Base-by-base conservation (phyloP, 1,140 invertebrate genomes). In the Drosophila erecta region DNA sequence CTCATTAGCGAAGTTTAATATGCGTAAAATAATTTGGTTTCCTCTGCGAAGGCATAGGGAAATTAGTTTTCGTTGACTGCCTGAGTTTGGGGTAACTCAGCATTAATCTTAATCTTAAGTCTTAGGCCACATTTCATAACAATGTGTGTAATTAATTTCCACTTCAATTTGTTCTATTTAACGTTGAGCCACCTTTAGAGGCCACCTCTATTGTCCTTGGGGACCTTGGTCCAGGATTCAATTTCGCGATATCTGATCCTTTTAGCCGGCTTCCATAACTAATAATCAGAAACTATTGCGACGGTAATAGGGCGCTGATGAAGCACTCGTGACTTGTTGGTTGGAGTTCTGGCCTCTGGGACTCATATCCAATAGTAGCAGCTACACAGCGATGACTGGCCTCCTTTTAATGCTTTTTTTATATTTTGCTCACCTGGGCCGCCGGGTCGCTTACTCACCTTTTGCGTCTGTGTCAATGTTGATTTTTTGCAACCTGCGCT, bases 401-500 rank as follows among this genome's bases (percentile, higher is more conserved):
- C 41, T 17, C 41, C 4, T 22, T 44, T 20, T 43, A 30, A 8
- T 30, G 7, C 8, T 8, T 30, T 30, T 30, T 30, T 30, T 30
- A 30, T 8, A 30, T 30, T 30, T 30, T 8, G 30, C 22, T 15
- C 14, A 35, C 10, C 15, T 35, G 30, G 11, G 14, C 33, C 27
- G n/a, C n/a, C 24, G 58, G 24, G 38, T 67, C 67, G 54, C 66
- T 72, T 76, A 37, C 74, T 73, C 59, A 71, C 54, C 66, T 73
- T 64, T 70, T 51, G 59, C 61, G 37, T 61, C 67, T 67, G 72
- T 85, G 81, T 85, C 81, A 85, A 85, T 85, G 77, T 85, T 85
- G 77, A 74, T 67, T 85, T 67, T 77, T 84, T 76, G 79, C 75
- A 69, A 73, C 66, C 76, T 76, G 57, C 41, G 37, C 15, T 43